phyloP scores from a whole-genome alignment of 2,113 vertebrate species.

The Misgurnus anguillicaudatus region DNA sequence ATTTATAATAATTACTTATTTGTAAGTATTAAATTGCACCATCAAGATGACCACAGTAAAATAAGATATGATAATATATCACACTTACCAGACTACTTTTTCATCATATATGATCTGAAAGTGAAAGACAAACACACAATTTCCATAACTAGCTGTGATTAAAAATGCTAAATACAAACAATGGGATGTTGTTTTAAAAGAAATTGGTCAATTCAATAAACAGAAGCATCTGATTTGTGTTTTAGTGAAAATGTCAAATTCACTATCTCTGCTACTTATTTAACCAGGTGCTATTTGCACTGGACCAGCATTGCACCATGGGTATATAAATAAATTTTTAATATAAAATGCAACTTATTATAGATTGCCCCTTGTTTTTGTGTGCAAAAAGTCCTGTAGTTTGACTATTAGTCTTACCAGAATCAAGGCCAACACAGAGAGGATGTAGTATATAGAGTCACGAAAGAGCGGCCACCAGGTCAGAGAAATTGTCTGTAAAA shows the following conservation, averaged over 20 bases:
- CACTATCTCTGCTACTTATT: no score
- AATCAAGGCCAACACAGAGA: constrained; percentile 78
- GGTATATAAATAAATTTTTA: no score
- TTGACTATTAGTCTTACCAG: constrained; percentile 68
- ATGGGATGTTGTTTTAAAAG: background rate
- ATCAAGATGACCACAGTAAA: no score
- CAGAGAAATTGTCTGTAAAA: constrained; percentile 68
- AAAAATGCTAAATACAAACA: background rate
- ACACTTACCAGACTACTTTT: constrained; percentile 75
- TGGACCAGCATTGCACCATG: no score
- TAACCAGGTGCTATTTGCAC: no score
- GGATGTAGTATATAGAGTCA: constrained; percentile 75
- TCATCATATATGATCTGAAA: constrained; percentile 80
- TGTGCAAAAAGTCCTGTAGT: background rate
- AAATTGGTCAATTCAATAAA: no score
- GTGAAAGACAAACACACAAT: constrained; percentile 1
- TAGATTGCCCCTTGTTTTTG: background rate
- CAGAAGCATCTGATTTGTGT: background rate
- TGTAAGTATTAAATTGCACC: no score
- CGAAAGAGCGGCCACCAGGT: constrained; percentile 81
- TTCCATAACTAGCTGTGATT: background rate
- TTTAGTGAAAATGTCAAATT: no score
- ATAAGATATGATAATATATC: no score
- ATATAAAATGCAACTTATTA: background rate
- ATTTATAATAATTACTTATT: no score